Percentiles rank a stretch among this genome's conserved stretches.
Evolutionary conservation across 2,113 vertebrate genomes (phyloP).

Genomic region (Smithornis capensis): DNA sequence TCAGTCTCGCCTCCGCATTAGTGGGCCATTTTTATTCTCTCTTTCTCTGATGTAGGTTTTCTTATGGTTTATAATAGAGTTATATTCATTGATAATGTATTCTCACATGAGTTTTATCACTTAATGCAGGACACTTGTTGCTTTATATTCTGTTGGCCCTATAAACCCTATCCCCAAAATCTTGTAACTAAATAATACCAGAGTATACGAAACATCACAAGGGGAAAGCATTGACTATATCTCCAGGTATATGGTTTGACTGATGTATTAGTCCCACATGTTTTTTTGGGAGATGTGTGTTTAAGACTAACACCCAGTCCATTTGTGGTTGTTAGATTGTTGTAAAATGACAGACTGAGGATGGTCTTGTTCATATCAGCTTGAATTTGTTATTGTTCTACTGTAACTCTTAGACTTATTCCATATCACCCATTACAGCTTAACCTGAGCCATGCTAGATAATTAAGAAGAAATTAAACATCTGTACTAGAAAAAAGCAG

Average conservation of each 20-base stretch:
- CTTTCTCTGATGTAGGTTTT: background rate
- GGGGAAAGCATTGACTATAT: background rate
- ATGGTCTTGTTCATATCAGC: background rate
- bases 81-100: background rate
- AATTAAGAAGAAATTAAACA: background rate
- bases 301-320: background rate
- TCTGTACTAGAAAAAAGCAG: background rate
- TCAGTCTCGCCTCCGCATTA: too few relatives aligned
- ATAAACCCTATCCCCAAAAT: background rate
- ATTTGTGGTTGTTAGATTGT: background rate
- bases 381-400: background rate
- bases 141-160: background rate
- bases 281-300: accelerated
- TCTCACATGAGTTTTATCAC: background rate
- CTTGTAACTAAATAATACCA: background rate
- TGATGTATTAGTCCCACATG: background rate
- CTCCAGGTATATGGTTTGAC: background rate
- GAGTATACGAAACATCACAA: background rate
- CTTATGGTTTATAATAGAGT: background rate
- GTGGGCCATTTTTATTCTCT: background rate
- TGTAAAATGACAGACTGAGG: background rate
- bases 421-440: background rate
- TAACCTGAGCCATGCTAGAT: background rate
- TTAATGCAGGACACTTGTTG: background rate
- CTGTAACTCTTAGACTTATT: background rate